Base-by-base conservation (phyloP, 2,797 vertebrate species). In the Alfaro cultratus region DNA sequence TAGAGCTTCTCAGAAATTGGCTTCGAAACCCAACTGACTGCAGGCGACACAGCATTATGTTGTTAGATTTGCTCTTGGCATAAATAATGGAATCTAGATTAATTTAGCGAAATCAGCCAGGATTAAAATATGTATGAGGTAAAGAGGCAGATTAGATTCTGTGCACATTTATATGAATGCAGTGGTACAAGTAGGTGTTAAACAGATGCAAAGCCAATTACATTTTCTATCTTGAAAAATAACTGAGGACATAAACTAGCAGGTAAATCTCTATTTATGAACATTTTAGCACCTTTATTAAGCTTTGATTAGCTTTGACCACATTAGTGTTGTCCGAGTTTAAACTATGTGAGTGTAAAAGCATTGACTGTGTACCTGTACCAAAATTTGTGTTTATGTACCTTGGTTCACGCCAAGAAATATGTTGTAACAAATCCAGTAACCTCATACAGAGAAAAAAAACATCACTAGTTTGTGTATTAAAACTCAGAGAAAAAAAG, bases 1-100 rank as follows among this genome's bases (percentile, higher is more conserved):
- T 71, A 68, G 64, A 67, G 82, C 72, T 55, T 85, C 80, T 83
- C 18, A 46, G 29, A 78, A 55, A 84, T 41, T 82, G 75, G 36
- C 70, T 82, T 23, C 6, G 9, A 74, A 74, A 26, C 8, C 34
- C 31, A 64, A 64, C 18, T 31, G 53, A 71, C 77, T 21, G 34
- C 74, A 68, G 49, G 10, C 34, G 47, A 0, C 31, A 4, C 26
- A 6, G 21, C 39, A 15, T 70, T 15, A 70, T 62, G 68, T 74
- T 4, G 51, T 10, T 45, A 29, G 0, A 55, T 78, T 76, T 72
- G 10, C 26, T 78, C 68, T 21, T 76, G 64, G 34, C n/a, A 47
- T 76, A 49, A 31, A 23, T 9, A 73, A 73, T 49, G 4, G n/a
- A 73, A 34, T 34, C 31, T 49, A 34, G 21, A 73, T 18, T 49